Base-by-base conservation (phyloP, 2,113 vertebrate species). In the Oceanodroma tethys region DNA sequence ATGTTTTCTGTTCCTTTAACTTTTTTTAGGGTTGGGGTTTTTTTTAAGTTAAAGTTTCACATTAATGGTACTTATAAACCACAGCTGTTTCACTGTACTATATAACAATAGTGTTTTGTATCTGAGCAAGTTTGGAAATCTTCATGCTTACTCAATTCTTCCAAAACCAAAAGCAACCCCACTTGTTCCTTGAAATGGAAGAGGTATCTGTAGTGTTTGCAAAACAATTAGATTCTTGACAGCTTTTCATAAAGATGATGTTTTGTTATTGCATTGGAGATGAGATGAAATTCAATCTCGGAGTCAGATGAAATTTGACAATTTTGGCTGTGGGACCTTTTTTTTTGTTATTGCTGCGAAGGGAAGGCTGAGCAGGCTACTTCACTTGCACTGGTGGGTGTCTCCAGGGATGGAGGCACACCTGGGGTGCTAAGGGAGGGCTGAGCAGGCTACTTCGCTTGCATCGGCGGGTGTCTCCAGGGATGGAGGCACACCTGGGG, bases 1-100 rank as follows among this genome's bases (percentile, higher is more conserved):
- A 91, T 86, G 90, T 93, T 96, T 81, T 94, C 97, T 91, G 90
- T 56, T 95, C 86, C 95, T 97, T 97, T 72, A 93, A 94, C 93
- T 86, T 88, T 92, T 87, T 97, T 91, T 68, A 83, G 82, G 59
- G 34, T 10, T 62, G 94, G 76, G 63, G n/a, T 0, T 60, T 94
- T 48, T 94, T 81, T 53, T n/a, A 65, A 94, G 76, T 84, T 65
- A 25, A 93, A 88, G 76, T 90, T 95, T 96, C 84, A 9, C 52
- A 23, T 80, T 92, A 76, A 55, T 55, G 63, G 85, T 29, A 30
- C 92, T 97, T 96, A 95, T 70, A 74, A 78, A 65, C 88, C 95
- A 66, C 93, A 94, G 96, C 96, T 95, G 95, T 91, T 96, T 93
- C 78, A 48, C 71, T 40, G 78, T 26, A 74, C 91, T 65, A 40